Conservation (phyloP, 2,113 vertebrate genomes). For the Cyphomyrus discorhynchus region DNA sequence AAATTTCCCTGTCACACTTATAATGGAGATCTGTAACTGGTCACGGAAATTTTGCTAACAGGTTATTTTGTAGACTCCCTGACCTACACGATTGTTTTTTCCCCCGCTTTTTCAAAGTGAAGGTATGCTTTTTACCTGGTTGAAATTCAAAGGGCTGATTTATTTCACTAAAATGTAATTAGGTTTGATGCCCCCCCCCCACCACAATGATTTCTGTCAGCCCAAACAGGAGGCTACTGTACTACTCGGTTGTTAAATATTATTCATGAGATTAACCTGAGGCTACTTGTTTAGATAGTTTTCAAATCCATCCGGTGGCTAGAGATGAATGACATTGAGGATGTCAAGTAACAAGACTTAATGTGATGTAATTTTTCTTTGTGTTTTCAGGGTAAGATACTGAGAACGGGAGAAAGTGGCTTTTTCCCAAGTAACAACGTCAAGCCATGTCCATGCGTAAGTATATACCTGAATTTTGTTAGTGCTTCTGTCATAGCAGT, state of each 20-base stretch:
- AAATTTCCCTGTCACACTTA: background rate
- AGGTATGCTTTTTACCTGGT: background rate
- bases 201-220: background rate
- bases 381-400: conserved; percentile 75
- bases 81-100: background rate
- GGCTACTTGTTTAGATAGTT: conserved; percentile 51
- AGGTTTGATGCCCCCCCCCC: background rate
- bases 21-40: background rate
- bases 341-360: conserved; percentile 51
- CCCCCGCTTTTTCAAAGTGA: background rate
- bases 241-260: conserved; percentile 45
- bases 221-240: conserved; percentile 14
- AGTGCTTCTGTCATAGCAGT: background rate
- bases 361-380: conserved; percentile 32
- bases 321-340: conserved; percentile 57
- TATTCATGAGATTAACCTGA: conserved; percentile 48
- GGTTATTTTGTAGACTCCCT: background rate
- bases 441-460: conserved; percentile 88
- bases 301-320: conserved; percentile 54
- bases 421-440: conserved; percentile 90
- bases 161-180: background rate
- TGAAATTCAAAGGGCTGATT: background rate
- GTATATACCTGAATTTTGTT: conserved; percentile 47
- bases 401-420: conserved; percentile 77
- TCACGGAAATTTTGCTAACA: background rate